A percentile compares a stretch with the other conserved stretches of the same genome.
These are phyloP conservation scores for Rissa tridactyla DNA, from an alignment of 2,113 vertebrate genomes.

Conservation along the genomic window DNA sequence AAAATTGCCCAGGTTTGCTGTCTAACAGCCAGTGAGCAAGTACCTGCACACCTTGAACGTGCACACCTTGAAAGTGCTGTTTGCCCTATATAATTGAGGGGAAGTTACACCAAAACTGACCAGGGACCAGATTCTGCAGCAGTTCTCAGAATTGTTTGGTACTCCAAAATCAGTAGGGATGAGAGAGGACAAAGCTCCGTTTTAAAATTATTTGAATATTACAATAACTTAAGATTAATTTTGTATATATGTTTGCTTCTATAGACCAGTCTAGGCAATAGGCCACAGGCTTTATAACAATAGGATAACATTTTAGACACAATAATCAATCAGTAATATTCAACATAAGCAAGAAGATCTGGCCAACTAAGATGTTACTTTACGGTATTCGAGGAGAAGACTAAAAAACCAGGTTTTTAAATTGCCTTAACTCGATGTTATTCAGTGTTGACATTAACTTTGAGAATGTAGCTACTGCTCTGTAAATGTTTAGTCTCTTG, in stretches of 20 bases:
- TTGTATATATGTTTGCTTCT: not conserved
- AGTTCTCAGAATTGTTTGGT: not conserved
- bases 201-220: not conserved
- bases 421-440: not conserved
- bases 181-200: not conserved
- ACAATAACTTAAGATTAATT: not conserved
- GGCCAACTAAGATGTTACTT: not conserved
- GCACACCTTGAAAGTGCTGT: not conserved
- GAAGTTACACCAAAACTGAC: not conserved
- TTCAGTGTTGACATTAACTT: not conserved
- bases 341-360: not conserved
- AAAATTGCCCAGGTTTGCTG: not conserved
- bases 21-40: not conserved
- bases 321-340: not conserved
- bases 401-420: not conserved
- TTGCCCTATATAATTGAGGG: not conserved
- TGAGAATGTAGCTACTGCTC: not conserved
- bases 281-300: not conserved
- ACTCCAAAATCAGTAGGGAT: not conserved
- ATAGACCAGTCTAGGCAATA: not conserved
- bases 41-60: not conserved
- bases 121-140: not conserved
- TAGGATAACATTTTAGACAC: not conserved
- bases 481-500: conserved; percentile 11
- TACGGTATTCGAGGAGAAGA: not conserved